Evolutionary conservation across 2,797 vertebrate genomes (phyloP).

Genomic region (Aphelocoma californica): DNA sequence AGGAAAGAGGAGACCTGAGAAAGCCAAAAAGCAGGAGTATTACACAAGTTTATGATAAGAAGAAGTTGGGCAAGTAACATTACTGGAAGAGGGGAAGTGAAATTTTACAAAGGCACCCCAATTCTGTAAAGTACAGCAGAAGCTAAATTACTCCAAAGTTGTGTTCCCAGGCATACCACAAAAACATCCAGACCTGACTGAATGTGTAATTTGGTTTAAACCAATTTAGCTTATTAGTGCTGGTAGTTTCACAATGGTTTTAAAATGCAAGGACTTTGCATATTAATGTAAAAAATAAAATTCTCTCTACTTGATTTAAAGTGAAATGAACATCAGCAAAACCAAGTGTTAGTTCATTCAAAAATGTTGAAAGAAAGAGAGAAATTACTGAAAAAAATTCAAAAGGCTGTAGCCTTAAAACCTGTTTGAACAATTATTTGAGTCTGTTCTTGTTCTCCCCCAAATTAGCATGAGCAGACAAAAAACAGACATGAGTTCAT

Average conservation of each 20-base stretch:
- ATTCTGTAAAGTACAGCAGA: not conserved
- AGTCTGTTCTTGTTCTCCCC: not conserved
- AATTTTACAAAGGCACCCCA: not conserved
- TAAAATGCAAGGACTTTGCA: not conserved
- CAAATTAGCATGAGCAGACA: not conserved
- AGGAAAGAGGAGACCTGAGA: not conserved
- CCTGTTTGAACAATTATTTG: not conserved
- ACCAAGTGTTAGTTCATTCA: not conserved
- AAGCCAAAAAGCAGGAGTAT: not conserved
- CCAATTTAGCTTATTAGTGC: not conserved
- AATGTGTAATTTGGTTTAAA: not conserved
- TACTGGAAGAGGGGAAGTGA: constrained; percentile 22
- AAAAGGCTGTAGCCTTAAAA: not conserved
- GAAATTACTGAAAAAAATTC: not conserved
- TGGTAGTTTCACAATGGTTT: not conserved
- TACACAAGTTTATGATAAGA: not conserved
- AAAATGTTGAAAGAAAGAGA: not conserved
- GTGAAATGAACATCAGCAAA: not conserved
- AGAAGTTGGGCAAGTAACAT: constrained; percentile 22
- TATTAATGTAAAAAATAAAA: not conserved
- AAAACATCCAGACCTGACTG: not conserved
- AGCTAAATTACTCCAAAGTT: not conserved
- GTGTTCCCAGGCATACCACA: not conserved
- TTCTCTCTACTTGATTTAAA: not conserved
- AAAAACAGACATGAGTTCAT: not conserved